Percentiles rank a stretch among this genome's conserved stretches.
Conservation (phyloP, 1,140 invertebrate species). For the Melanaphis sacchari region DNA sequence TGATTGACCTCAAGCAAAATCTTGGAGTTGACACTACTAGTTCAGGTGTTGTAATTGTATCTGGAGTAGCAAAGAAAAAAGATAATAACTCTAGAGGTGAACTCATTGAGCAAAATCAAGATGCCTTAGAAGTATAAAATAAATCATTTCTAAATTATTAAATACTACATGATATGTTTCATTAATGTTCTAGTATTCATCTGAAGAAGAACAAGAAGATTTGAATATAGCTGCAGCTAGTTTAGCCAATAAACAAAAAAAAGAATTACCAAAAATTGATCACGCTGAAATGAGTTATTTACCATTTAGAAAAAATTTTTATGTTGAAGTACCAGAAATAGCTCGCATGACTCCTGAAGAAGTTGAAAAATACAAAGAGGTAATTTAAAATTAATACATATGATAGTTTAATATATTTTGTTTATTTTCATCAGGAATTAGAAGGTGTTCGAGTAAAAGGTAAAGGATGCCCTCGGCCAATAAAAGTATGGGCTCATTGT, state of each 20-base stretch:
- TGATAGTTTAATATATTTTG: background rate
- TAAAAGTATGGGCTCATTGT: conserved; percentile 97
- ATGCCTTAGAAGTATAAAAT: conserved; percentile 79
- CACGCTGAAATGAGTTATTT: conserved; percentile 84
- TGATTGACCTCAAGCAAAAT: conserved; percentile 59
- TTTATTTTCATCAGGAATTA: conserved; percentile 67
- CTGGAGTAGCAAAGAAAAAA: conserved; percentile 91
- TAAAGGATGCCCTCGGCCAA: conserved; percentile 91
- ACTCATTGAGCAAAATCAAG: conserved; percentile 96
- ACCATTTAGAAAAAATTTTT: conserved; percentile 94
- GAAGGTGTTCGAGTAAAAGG: conserved; percentile 86
- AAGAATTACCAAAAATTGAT: conserved; percentile 89
- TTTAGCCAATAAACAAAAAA: conserved; percentile 86
- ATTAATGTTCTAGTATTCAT: conserved; percentile 76
- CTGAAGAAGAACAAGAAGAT: conserved; percentile 95
- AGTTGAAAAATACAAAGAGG: conserved; percentile 81
- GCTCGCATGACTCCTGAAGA: conserved; percentile 89
- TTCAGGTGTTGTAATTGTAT: conserved; percentile 78
- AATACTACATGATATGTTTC: background rate
- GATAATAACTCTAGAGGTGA: conserved; percentile 82
- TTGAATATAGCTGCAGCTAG: conserved; percentile 89
- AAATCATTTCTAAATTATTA: background rate
- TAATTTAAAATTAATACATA: background rate
- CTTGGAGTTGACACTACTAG: conserved; percentile 54
- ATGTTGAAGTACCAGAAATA: conserved; percentile 92